Evolutionary conservation across 2,113 vertebrate genomes (phyloP).

Genomic region (Triplophysa dalaica): DNA sequence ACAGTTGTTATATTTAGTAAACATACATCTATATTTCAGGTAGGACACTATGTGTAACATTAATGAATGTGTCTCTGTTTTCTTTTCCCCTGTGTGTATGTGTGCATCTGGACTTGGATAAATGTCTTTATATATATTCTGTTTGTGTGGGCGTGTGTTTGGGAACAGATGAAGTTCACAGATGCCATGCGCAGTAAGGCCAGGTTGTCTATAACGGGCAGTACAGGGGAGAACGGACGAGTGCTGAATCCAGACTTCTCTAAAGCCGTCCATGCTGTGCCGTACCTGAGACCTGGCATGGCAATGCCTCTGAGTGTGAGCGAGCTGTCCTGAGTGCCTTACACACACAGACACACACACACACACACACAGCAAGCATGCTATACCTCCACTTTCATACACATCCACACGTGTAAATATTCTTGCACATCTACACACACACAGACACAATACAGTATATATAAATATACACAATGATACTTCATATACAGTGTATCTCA

Average conservation of each 20-base stretch:
- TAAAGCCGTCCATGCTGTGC: slow-evolving; percentile 93
- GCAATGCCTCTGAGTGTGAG: slow-evolving; percentile 98
- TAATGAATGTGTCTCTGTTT: slow-evolving; percentile 23
- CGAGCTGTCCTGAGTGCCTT: slow-evolving; percentile 98
- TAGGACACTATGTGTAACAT: neutral
- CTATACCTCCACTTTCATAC: slow-evolving; percentile 27
- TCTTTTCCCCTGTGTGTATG: slow-evolving; percentile 16
- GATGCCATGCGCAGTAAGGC: slow-evolving; percentile 93
- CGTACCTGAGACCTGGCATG: slow-evolving; percentile 98
- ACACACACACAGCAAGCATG: slow-evolving; percentile 67
- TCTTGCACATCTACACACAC: neutral
- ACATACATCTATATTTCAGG: neutral
- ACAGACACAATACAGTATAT: neutral
- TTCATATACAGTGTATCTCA: neutral
- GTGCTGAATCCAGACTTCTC: slow-evolving; percentile 91
- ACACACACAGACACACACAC: slow-evolving; percentile 84
- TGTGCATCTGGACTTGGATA: slow-evolving; percentile 34
- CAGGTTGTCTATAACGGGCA: slow-evolving; percentile 96
- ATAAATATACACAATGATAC: neutral
- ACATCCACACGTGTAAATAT: slow-evolving; percentile 30
- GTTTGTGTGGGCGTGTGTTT: slow-evolving; percentile 67
- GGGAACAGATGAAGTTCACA: slow-evolving; percentile 88
- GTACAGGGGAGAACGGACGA: slow-evolving; percentile 92
- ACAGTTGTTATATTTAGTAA: neutral
- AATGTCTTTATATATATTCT: slow-evolving; percentile 2